Base-by-base conservation (phyloP, 2,113 vertebrate species). In the Smithornis capensis region DNA sequence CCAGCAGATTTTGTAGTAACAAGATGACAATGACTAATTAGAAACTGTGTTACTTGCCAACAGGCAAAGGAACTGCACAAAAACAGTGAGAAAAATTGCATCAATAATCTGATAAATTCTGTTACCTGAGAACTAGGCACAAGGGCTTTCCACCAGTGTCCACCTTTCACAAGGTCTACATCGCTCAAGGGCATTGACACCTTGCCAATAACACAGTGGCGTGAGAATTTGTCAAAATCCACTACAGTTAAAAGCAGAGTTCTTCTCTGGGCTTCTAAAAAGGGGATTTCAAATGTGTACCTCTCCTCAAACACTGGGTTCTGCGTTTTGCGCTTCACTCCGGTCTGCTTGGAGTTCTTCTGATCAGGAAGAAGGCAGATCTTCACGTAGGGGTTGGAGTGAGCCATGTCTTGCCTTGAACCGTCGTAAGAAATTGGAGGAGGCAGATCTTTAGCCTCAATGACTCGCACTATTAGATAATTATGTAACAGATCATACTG, bases 71-170 rank as follows among this genome's bases (percentile, higher is more conserved):
- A 89, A 90, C 49, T 2, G 0, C 59, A 79, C 28, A 62, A 38
- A 42, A 55, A 9, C 33, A 88, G 56, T 0, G 1, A 86, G 68
- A 88, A 68, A 74, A 94, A 79, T 6, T 2, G 56, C 52, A 47
- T 47, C 78, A 89, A 95, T 45, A 89, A 76, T 89, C 40, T 18
- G 52, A 84, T 86, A 90, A 92, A 96, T 89, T 44, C n/a, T 35
- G 75, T 98, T 98, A 99, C 99, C 99, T 99, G 99, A 38, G 98
- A 98, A 65, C 99, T 99, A 94, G 99, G 99, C 62, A 99, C 97
- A 91, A 99, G 98, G 7, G 99, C 98, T 96, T 98, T 99, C 99
- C 99, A 99, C 99, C 99, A 99, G 96, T 99, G 99, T 25, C 99
- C 99, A 3, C 99, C 99, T 91, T 98, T 99, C 81, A 99, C 99